Conservation (phyloP, 2,113 vertebrate species). For the Oryzias javanicus region DNA sequence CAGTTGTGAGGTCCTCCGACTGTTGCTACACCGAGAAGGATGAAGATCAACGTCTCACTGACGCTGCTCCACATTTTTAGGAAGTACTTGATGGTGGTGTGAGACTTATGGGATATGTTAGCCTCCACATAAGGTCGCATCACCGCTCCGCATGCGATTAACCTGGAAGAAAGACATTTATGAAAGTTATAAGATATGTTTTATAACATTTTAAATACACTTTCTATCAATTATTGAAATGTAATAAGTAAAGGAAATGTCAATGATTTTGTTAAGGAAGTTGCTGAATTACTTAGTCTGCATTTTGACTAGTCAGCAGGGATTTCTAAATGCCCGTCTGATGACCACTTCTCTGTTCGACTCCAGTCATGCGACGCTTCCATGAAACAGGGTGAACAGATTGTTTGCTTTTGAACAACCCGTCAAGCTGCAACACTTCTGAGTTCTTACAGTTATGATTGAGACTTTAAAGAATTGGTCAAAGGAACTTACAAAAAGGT, state of each 20-base stretch:
- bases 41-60: constrained; percentile 97
- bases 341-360: neutral
- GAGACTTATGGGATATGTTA: constrained; percentile 98
- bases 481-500: constrained; percentile 1
- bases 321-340: neutral
- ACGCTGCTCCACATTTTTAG: constrained; percentile 99
- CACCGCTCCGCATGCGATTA: constrained; percentile 90
- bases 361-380: constrained; percentile 4
- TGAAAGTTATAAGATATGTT: neutral
- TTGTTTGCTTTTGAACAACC: neutral
- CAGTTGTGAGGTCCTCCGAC: constrained; percentile 90
- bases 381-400: constrained; percentile 11
- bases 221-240: too few relatives aligned
- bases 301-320: neutral
- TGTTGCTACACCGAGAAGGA: constrained; percentile 94
- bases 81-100: constrained; percentile 99
- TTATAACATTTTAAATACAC: neutral
- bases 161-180: constrained; percentile 65
- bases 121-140: constrained; percentile 97
- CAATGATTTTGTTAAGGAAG: too few relatives aligned
- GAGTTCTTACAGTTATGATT: neutral
- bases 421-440: constrained; percentile 9
- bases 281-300: too few relatives aligned
- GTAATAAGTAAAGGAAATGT: too few relatives aligned
- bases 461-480: neutral